Base-by-base conservation (phyloP, 2,113 vertebrate species). In the Onychostruthus taczanowskii region DNA sequence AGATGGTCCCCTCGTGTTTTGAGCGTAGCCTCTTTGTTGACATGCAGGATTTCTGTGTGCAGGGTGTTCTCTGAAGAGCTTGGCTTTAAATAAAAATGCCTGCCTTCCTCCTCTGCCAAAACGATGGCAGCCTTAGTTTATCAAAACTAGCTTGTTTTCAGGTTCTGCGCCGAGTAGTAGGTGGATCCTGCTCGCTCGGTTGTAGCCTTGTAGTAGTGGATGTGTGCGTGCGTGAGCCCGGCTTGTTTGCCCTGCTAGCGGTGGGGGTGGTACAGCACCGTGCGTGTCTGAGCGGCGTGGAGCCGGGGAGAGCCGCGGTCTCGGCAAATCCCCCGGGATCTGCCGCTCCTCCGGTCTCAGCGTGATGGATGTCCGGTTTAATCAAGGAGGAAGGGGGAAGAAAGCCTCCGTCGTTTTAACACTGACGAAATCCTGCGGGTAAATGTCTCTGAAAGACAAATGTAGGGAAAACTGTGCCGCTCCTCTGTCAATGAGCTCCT, bases 191-290 rank as follows among this genome's bases (percentile, higher is more conserved):
- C 55, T 80, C 63, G 15, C 83, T 75, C 24, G 49, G 85, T 96
- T 90, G 92, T 90, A 95, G 93, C 79, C 79, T 3, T 19, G 4
- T 94, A 95, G 95, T 96, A 94, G 66, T 31, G 78, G 70, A 37
- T 23, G 72, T 63, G 73, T 73, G 94, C 30, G 41, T 73, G 94
- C 30, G 39, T n/a, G 90, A 90, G 37, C 16, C 63, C 27, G 13
- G 37, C 74, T 50, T 33, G 89, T 62, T 56, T 11, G 93, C 94
- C 87, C 59, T 52, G 79, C 22, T 2, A 33, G 76, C 37, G 7
- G 50, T 10, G 91, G 91, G 94, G 86, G 94, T 41, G 91, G 91
- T 11, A 37, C 76, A 2, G 0, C 82, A 6, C 52, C 76, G 1
- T 1, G 18, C 52, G 11, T 19, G 7, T 27, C 58, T 17, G 10